Conservation (phyloP, 2,888 invertebrate species). For the Dyspetes luteomarginatus region DNA sequence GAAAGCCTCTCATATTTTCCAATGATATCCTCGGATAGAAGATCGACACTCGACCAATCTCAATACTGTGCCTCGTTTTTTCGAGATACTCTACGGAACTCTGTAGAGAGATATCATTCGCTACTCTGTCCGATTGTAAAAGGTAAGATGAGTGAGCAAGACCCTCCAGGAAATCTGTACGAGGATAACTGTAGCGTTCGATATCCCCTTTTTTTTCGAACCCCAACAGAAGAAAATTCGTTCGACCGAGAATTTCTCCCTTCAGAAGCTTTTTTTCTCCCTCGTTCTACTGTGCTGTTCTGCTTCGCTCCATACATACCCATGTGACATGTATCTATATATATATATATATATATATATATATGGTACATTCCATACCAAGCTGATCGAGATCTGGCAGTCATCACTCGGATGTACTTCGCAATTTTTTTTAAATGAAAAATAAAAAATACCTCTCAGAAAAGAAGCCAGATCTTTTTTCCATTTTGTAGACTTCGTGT, state of each 20-base stretch:
- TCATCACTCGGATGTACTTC: no score
- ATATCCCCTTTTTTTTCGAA: slow-evolving; percentile 31
- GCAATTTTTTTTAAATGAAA: no score
- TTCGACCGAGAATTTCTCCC: slow-evolving; percentile 29
- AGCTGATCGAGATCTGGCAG: no score
- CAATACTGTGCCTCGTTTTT: not conserved
- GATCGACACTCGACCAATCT: not conserved
- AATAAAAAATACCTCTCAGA: no score
- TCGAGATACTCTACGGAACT: not conserved
- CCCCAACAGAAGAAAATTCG: slow-evolving; percentile 26
- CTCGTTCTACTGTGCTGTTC: no score
- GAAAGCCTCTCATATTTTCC: slow-evolving; percentile 3
- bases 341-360: no score
- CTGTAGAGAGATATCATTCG: slow-evolving; percentile 11
- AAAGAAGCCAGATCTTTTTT: no score
- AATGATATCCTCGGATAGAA: slow-evolving; percentile 16
- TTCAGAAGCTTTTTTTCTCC: no score
- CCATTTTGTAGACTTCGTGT: no score
- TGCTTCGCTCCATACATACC: no score
- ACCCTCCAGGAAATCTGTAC: slow-evolving; percentile 13
- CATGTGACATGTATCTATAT: no score
- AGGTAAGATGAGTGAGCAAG: slow-evolving; percentile 26
- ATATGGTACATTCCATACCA: no score
- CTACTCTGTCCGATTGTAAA: slow-evolving; percentile 20
- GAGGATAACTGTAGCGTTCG: slow-evolving; percentile 31